Conservation (phyloP, 1,140 invertebrate species). For the Trichonephila clavipes region DNA sequence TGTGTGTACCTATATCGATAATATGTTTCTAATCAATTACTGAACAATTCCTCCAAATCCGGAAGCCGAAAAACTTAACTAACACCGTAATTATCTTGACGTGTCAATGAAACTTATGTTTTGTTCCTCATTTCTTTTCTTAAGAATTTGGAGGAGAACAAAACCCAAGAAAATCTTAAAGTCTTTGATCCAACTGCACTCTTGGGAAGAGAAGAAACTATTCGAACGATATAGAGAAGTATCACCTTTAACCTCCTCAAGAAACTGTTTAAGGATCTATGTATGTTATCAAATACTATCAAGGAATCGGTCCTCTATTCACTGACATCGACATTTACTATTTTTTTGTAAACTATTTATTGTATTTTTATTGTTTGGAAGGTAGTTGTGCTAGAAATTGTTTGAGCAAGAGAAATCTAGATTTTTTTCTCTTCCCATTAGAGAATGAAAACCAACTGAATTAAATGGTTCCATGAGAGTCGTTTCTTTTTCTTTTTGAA, state of each 20-base stretch:
- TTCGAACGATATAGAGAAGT: constrained; percentile 13
- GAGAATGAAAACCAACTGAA: too few relatives aligned
- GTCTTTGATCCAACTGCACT: constrained; percentile 46
- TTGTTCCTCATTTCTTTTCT: not conserved
- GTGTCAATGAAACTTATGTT: constrained; percentile 29
- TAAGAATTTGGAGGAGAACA: not conserved
- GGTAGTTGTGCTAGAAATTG: not conserved
- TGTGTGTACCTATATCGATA: too few relatives aligned
- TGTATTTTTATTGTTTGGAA: not conserved
- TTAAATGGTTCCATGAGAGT: too few relatives aligned
- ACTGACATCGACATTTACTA: not conserved
- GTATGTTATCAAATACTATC: constrained; percentile 28
- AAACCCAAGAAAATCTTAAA: constrained; percentile 21
- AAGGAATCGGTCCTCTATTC: not conserved
- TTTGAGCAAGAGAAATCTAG: too few relatives aligned
- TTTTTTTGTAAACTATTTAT: not conserved
- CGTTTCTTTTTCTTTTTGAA: too few relatives aligned
- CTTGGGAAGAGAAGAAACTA: not conserved
- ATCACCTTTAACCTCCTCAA: constrained; percentile 53
- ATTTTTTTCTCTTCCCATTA: too few relatives aligned
- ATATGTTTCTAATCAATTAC: too few relatives aligned
- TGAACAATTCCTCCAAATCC: too few relatives aligned
- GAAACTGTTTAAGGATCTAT: constrained; percentile 36
- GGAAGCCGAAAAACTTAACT: not conserved
- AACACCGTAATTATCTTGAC: constrained; percentile 30